phyloP scores from a whole-genome alignment of 2,797 vertebrate genomes.

The Phoebastria nigripes region DNA sequence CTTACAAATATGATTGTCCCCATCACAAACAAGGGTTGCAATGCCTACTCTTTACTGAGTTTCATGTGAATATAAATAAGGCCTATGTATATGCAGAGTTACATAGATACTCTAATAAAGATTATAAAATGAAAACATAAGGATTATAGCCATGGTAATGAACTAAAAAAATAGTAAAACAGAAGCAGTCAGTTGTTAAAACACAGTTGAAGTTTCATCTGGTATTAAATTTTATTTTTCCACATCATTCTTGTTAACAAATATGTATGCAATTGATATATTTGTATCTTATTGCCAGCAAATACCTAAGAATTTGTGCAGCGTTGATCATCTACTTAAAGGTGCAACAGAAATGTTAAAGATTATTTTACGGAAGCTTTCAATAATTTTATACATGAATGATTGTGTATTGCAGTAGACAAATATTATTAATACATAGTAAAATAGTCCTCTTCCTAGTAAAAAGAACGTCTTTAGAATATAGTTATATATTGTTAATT shows the following conservation, averaged over 20 bases:
- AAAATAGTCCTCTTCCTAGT: not conserved
- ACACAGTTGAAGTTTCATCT: not conserved
- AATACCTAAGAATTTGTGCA: not conserved
- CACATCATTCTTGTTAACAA: not conserved
- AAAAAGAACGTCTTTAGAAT: not conserved
- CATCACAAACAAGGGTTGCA: not conserved
- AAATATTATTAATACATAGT: not conserved
- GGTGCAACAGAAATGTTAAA: not conserved
- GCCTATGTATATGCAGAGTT: not conserved
- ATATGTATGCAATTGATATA: not conserved
- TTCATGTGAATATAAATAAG: not conserved
- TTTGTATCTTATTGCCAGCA: not conserved
- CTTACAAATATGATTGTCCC: not conserved
- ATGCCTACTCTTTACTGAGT: not conserved
- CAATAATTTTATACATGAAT: not conserved
- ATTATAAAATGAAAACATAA: not conserved
- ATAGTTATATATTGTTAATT: not conserved
- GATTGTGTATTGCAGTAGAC: not conserved
- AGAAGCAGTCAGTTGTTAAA: not conserved
- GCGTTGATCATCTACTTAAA: not conserved
- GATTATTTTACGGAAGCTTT: not conserved
- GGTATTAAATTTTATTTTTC: not conserved
- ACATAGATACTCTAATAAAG: not conserved
- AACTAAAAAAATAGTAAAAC: not conserved
- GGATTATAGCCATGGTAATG: not conserved